Evolutionary conservation across 2,888 invertebrate species (phyloP).

Genomic region (Caenorhabditis zanzibari): DNA sequence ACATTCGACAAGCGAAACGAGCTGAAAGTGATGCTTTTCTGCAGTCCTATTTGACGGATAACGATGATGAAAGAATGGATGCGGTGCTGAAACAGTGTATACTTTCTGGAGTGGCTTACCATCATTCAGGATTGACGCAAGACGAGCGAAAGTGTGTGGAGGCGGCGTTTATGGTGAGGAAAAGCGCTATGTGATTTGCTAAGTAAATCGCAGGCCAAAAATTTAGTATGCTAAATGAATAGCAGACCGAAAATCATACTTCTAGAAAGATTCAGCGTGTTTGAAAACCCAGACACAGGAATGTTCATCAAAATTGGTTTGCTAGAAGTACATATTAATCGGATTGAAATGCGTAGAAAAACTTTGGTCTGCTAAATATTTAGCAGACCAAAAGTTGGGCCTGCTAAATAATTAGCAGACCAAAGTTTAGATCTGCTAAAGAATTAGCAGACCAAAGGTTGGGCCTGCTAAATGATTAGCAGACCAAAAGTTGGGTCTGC

Average conservation of each 20-base stretch:
- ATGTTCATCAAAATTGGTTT: too few species aligned
- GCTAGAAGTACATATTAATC: too few species aligned
- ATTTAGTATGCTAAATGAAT: too few species aligned
- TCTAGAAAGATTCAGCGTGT: too few species aligned
- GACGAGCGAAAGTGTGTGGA: constrained; percentile 93
- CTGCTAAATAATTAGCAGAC: neutral
- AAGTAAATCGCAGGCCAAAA: too few species aligned
- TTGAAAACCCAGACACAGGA: too few species aligned
- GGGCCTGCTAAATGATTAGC: too few species aligned
- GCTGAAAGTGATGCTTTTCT: constrained; percentile 64
- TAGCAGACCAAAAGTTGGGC: too few species aligned
- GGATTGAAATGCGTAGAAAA: too few species aligned
- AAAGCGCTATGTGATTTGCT: neutral
- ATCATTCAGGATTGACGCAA: constrained; percentile 91
- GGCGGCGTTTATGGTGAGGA: constrained; percentile 84
- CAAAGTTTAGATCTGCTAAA: neutral
- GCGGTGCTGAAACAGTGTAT: constrained; percentile 88
- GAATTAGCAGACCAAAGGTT: neutral
- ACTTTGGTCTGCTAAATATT: neutral
- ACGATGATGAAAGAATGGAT: constrained; percentile 72
- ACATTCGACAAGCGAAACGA: constrained; percentile 58
- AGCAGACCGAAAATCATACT: too few species aligned
- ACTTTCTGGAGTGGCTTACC: constrained; percentile 92
- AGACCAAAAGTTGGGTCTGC: too few species aligned
- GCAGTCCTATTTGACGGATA: constrained; percentile 63